phyloP scores from a whole-genome alignment of 2,888 invertebrate species.

The Troides oblongomaculatus region DNA sequence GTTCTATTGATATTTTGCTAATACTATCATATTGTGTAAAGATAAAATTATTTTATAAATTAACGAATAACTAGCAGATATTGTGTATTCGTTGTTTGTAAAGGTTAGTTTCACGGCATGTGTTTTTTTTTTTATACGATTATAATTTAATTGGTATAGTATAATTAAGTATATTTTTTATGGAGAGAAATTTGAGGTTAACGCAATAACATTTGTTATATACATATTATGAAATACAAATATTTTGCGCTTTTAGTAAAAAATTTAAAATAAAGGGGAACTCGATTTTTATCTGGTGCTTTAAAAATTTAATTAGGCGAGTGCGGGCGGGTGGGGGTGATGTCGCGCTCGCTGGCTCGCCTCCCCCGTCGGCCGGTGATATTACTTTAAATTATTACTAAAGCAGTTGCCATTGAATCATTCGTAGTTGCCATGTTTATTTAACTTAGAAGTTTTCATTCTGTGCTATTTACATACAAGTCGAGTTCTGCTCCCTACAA shows the following conservation, averaged over 20 bases:
- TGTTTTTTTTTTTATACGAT: conserved; percentile 46
- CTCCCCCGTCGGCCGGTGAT: conserved; percentile 12
- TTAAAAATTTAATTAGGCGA: conserved; percentile 21
- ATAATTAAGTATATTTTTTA: conserved; percentile 35
- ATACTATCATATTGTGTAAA: conserved; percentile 56
- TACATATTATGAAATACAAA: conserved; percentile 33
- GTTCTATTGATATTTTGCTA: conserved; percentile 73
- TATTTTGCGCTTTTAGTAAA: conserved; percentile 28
- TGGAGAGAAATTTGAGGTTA: conserved; percentile 33
- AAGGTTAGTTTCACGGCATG: conserved; percentile 53
- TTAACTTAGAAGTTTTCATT: conserved; percentile 25
- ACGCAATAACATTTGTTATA: conserved; percentile 53
- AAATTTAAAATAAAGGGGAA: conserved; percentile 27
- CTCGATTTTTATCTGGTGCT: conserved; percentile 37
- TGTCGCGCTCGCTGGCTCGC: background rate
- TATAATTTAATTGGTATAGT: conserved; percentile 59
- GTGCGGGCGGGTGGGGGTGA: conserved; percentile 6
- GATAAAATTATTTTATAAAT: conserved; percentile 56
- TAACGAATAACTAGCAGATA: conserved; percentile 59
- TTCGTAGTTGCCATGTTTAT: conserved; percentile 32
- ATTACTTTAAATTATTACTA: conserved; percentile 20
- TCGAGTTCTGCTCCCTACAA: conserved; percentile 33
- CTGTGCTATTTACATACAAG: conserved; percentile 20
- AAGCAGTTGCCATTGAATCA: conserved; percentile 28
- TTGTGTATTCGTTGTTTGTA: conserved; percentile 63